phyloP scores from a whole-genome alignment of 2,797 vertebrate genomes.

The Trematomus bernacchii region DNA sequence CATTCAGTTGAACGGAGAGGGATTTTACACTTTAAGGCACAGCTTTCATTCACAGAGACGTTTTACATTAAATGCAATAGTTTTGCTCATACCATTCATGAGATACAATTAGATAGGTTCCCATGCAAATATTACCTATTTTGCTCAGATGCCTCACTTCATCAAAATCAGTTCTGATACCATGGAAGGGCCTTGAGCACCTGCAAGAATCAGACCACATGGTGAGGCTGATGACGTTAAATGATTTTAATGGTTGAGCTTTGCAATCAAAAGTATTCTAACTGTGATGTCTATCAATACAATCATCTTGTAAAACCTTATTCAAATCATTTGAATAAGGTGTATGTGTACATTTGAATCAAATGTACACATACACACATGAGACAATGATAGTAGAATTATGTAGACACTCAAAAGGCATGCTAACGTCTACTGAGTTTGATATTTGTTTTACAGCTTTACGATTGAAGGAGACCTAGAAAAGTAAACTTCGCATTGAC shows the following conservation, averaged over 20 bases:
- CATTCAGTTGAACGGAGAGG: neutral
- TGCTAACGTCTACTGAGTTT: neutral
- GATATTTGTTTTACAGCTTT: neutral
- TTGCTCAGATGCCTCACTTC: neutral
- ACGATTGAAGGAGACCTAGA: neutral
- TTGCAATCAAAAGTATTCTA: neutral
- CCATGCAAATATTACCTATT: neutral
- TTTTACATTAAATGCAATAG: constrained; percentile 3
- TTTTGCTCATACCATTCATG: neutral
- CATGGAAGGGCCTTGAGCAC: neutral
- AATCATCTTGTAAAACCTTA: neutral
- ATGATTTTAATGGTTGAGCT: neutral
- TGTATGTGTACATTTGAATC: too few relatives aligned
- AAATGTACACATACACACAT: neutral
- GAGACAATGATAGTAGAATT: neutral
- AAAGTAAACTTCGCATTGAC: neutral
- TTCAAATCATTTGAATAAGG: too few relatives aligned
- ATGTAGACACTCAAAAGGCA: neutral
- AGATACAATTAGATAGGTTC: neutral
- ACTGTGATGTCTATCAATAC: neutral
- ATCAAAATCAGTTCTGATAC: neutral
- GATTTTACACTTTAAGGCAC: neutral
- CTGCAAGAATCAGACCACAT: neutral
- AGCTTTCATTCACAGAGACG: neutral
- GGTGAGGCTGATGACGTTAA: neutral